Conservation (phyloP, 2,113 vertebrate genomes). For the Oxyruncus cristatus region DNA sequence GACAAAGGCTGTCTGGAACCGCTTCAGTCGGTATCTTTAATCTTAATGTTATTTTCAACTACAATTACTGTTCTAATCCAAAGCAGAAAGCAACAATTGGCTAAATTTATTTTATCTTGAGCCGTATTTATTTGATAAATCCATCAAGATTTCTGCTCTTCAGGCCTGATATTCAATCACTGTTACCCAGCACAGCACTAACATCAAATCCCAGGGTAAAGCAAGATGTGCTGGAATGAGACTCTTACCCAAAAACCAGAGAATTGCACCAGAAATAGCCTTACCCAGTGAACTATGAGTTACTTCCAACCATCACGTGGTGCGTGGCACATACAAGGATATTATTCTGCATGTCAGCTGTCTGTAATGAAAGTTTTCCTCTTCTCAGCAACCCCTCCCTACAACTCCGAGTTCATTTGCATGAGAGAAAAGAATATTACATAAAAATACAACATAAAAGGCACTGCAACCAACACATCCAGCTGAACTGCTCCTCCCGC, state of each 20-base stretch:
- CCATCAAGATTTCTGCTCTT: background rate
- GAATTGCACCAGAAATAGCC: conserved; percentile 36
- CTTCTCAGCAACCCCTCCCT: conserved; percentile 24
- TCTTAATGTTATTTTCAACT: background rate
- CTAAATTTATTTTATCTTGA: background rate
- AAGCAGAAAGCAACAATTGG: background rate
- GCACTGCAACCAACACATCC: background rate
- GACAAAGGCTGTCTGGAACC: background rate
- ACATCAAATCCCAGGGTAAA: background rate
- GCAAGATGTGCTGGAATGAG: background rate
- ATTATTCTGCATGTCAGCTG: conserved; percentile 27
- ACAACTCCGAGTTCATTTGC: conserved; percentile 13
- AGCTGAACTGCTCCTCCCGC: conserved; percentile 7
- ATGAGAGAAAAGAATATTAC: background rate
- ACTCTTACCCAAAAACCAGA: background rate
- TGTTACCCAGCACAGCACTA: background rate
- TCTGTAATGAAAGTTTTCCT: conserved; percentile 29
- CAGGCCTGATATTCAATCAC: background rate
- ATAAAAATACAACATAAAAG: conserved; percentile 26
- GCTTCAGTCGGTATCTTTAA: background rate
- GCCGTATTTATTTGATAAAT: background rate
- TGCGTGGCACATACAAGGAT: background rate
- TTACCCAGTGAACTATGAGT: conserved; percentile 37
- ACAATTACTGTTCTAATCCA: background rate
- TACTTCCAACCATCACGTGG: conserved; percentile 21